These are phyloP conservation scores for Myotis daubentonii DNA, from an alignment of 2,797 vertebrate species.

Conservation along the genomic window DNA sequence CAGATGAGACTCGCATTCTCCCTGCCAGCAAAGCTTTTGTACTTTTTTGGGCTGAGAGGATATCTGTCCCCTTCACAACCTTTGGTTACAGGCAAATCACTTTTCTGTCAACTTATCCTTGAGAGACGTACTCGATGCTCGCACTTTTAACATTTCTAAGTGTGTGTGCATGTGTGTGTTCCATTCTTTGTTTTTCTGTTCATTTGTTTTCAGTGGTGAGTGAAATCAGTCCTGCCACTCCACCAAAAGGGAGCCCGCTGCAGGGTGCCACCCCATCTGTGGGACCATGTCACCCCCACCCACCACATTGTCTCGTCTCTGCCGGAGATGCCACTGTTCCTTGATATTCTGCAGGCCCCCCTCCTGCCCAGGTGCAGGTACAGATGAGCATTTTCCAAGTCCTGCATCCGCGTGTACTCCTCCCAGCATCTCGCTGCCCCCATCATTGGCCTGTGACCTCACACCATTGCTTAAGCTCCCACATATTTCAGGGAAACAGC, in stretches of 20 bases:
- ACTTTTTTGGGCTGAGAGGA: conserved; percentile 1
- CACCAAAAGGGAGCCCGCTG: neutral
- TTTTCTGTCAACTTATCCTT: conserved; percentile 13
- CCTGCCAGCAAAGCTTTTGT: neutral
- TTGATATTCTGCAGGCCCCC: neutral
- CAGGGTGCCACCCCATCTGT: neutral
- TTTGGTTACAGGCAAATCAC: neutral
- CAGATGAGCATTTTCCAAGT: neutral
- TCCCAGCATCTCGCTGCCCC: neutral
- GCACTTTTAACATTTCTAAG: neutral
- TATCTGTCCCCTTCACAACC: neutral
- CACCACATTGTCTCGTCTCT: neutral
- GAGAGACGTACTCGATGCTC: neutral
- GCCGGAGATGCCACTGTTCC: neutral
- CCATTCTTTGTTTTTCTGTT: neutral
- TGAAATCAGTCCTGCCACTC: neutral
- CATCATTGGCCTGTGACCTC: neutral
- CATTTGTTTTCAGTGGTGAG: neutral
- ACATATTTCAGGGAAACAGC: neutral
- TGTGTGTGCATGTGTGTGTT: neutral
- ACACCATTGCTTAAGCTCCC: neutral
- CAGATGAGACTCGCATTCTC: neutral
- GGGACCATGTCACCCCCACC: neutral
- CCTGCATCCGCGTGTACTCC: fast-evolving
- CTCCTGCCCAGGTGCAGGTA: neutral